Conservation (phyloP, 2,797 vertebrate species). For the Vultur gryphus region DNA sequence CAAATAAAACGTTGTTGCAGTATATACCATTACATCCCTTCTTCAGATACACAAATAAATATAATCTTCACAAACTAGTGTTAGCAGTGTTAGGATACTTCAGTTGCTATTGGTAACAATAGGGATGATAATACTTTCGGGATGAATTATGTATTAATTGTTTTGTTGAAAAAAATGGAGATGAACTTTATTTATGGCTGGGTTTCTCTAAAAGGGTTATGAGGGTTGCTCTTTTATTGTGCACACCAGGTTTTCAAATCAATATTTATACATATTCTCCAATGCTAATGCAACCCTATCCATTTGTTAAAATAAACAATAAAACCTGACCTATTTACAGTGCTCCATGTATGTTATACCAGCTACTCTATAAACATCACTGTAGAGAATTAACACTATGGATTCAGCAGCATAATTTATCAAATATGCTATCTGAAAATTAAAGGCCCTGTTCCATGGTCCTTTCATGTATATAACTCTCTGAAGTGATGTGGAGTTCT, state of each 20-base stretch:
- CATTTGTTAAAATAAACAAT: constrained; percentile 81
- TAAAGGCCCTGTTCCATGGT: neutral
- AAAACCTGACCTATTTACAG: constrained; percentile 77
- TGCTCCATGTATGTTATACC: neutral
- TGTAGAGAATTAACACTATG: constrained; percentile 12
- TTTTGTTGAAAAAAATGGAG: constrained; percentile 70
- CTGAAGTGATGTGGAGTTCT: neutral
- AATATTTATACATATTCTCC: constrained; percentile 84
- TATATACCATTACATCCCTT: neutral
- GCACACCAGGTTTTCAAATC: constrained; percentile 78
- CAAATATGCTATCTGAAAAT: neutral
- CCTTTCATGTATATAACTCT: neutral
- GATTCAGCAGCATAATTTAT: constrained; percentile 9
- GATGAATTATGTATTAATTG: constrained; percentile 80
- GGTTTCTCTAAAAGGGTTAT: constrained; percentile 82
- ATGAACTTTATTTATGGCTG: constrained; percentile 78
- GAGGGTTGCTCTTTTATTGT: constrained; percentile 75
- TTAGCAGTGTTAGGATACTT: constrained; percentile 37
- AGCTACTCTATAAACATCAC: constrained; percentile 15
- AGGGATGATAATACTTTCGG: constrained; percentile 61
- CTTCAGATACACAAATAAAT: constrained; percentile 50
- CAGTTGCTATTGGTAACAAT: constrained; percentile 44
- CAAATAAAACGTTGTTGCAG: constrained; percentile 66
- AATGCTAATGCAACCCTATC: constrained; percentile 76
- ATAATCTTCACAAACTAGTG: neutral